Evolutionary conservation across 2,888 invertebrate genomes (phyloP).

Genomic region (Ctena decussata): DNA sequence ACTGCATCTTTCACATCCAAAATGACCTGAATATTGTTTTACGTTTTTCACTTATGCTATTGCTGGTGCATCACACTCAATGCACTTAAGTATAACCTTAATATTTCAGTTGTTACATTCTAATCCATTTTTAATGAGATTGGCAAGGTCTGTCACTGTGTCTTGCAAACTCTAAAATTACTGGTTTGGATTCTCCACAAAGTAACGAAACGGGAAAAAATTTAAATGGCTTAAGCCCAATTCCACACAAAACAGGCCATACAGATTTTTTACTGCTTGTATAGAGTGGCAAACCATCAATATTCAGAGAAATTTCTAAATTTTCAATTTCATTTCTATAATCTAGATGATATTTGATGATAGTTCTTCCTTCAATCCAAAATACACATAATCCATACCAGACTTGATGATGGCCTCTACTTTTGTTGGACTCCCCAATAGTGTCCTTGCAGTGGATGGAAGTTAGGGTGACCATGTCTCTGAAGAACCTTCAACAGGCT

Average conservation of each 20-base stretch:
- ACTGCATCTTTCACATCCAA: constrained; percentile 51
- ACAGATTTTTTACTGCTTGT: background rate
- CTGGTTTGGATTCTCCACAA: constrained; percentile 11
- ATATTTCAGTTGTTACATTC: background rate
- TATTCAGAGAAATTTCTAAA: constrained; percentile 17
- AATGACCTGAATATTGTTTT: constrained; percentile 37
- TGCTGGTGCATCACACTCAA: constrained; percentile 25
- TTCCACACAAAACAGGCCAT: constrained; percentile 18
- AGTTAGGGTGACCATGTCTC: background rate
- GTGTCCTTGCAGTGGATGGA: background rate
- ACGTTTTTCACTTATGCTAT: background rate
- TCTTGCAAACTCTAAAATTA: constrained; percentile 14
- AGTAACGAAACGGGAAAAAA: background rate
- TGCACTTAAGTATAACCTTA: background rate
- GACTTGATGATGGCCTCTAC: background rate
- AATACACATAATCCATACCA: constrained; percentile 14
- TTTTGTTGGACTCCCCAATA: background rate
- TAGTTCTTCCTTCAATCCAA: constrained; percentile 1
- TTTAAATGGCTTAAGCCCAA: constrained; percentile 5
- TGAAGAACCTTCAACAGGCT: background rate
- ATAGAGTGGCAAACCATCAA: constrained; percentile 7
- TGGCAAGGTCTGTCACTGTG: background rate
- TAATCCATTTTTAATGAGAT: background rate
- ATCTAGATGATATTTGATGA: constrained; percentile 9
- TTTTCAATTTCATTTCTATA: background rate